Conservation (phyloP, 1,140 invertebrate genomes). For the Coelopa frigida region DNA sequence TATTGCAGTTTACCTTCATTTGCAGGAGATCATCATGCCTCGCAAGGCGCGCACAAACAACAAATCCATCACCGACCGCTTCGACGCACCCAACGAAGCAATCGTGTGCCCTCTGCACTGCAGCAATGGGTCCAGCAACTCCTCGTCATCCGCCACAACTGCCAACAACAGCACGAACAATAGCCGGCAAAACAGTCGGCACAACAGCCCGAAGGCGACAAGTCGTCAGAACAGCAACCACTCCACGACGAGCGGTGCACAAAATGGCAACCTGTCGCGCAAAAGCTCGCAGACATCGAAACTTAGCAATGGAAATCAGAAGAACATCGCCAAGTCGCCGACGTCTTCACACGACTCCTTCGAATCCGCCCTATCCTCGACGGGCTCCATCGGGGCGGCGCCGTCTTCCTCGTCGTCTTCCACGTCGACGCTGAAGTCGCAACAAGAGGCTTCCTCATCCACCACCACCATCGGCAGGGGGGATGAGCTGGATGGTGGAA, state of each 20-base stretch:
- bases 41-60: slow-evolving; percentile 68
- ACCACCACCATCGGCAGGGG: slow-evolving; percentile 22
- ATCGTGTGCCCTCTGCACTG: slow-evolving; percentile 34
- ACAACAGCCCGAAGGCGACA: slow-evolving; percentile 25
- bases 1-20: background rate
- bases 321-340: slow-evolving; percentile 12
- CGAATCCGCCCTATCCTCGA: slow-evolving; percentile 25
- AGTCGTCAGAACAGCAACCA: slow-evolving; percentile 25
- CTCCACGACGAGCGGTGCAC: slow-evolving; percentile 19
- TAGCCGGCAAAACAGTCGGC: slow-evolving; percentile 24
- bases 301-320: background rate
- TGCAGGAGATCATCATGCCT: slow-evolving; percentile 62
- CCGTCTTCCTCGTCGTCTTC: slow-evolving; percentile 15
- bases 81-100: slow-evolving; percentile 36
- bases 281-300: slow-evolving; percentile 31
- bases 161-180: slow-evolving; percentile 27
- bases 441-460: slow-evolving; percentile 32
- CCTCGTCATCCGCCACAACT: slow-evolving; percentile 11
- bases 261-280: slow-evolving; percentile 19
- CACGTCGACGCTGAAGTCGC: slow-evolving; percentile 31
- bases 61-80: slow-evolving; percentile 57
- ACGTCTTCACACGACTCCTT: slow-evolving; percentile 25
- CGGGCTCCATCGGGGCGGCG: background rate
- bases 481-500: slow-evolving; percentile 20
- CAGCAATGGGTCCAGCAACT: slow-evolving; percentile 10